Conservation (phyloP, 2,113 vertebrate species). For the Cinclus cinclus region DNA sequence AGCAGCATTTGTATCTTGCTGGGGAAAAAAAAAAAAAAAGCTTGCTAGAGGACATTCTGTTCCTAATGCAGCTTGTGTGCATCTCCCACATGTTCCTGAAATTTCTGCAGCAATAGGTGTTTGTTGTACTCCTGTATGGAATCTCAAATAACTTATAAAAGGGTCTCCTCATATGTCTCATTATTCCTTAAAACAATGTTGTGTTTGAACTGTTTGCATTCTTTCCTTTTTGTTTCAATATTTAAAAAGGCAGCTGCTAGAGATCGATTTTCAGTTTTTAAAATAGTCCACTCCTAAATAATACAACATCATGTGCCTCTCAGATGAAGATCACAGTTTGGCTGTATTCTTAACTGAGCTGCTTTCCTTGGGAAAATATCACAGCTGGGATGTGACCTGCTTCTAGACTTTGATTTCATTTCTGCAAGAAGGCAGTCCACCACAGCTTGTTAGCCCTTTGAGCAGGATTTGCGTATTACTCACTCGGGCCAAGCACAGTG, state of each 20-base stretch:
- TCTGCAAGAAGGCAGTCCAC: neutral
- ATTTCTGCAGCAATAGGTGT: neutral
- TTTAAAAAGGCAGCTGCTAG: neutral
- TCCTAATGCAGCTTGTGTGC: neutral
- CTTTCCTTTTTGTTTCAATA: neutral
- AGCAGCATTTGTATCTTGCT: neutral
- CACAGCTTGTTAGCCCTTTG: neutral
- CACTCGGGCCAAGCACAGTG: neutral
- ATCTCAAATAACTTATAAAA: neutral
- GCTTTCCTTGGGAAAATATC: conserved; percentile 45
- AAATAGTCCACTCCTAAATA: neutral
- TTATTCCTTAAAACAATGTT: neutral
- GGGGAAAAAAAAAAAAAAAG: neutral
- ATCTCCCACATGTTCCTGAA: conserved; percentile 25
- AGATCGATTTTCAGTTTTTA: neutral
- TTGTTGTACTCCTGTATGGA: neutral
- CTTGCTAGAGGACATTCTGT: conserved; percentile 1
- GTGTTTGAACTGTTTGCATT: neutral
- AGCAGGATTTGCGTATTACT: neutral
- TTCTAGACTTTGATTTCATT: conserved; percentile 20
- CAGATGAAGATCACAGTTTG: neutral
- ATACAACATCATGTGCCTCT: neutral
- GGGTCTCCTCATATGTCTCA: neutral
- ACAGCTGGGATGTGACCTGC: conserved; percentile 30
- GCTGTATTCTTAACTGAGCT: neutral